Evolutionary conservation across 2,888 invertebrate species (phyloP), one percentile per base, ranked within the genome.

Genomic region (Onchidella celtica): DNA sequence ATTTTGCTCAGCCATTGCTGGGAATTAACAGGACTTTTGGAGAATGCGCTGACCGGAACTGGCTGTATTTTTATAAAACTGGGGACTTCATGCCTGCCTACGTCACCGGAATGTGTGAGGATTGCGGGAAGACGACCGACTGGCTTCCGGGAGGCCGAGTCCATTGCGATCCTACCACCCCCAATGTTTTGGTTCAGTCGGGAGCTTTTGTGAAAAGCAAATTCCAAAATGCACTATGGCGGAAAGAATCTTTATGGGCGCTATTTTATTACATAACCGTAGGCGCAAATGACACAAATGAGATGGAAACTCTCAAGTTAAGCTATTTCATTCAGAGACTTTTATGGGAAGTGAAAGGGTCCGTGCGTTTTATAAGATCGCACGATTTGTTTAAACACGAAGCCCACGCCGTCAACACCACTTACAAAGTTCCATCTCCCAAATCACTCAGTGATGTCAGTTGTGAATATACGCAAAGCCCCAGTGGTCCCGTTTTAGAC

Each of bases 131-230:
- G 32, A 29, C 32, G 29, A 6, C 29, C 14, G 34, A 66, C 32
- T 32, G 17, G 14, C 17, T 32, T 32, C 32, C 29, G 29, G 17
- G n/a, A 21, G 32, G 34, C 14, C 29, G 66, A 6, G 34, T 66
- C 9, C 17, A 66, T 9, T 66, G 66, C 32, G 66, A 66, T 66
- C 27, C 66, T 27, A 9, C 66, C 66, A 66, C 66, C n/a, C 66
- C 66, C 3, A 29, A 14, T 32, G 66, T 66, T 4, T 11, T 34
- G 32, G 66, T 66, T 11, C 29, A 34, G 11, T 9, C 66, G 9
- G 66, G 34, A 27, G 11, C 32, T 3, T 66, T 32, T 32, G 66
- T n/a, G 6, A 14, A 32, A 32, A 66, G 32, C 66, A 9, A 11
- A 4, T 32, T 66, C 32, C 29, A 6, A 27, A 66, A 66, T n/a